Conservation (phyloP, 2,888 invertebrate genomes). For the Drosophila phalerata region DNA sequence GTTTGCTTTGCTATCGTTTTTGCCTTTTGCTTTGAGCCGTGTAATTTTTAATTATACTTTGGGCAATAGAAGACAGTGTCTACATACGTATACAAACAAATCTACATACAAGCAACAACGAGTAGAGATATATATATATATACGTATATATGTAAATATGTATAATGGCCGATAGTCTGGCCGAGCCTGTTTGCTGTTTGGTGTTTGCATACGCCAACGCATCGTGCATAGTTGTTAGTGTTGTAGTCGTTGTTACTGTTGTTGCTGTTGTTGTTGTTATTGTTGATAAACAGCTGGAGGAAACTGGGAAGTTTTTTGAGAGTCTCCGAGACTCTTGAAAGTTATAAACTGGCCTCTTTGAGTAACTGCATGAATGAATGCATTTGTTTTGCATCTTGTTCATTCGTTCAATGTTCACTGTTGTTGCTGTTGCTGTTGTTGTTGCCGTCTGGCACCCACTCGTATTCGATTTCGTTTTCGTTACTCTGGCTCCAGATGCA, state of each 20-base stretch:
- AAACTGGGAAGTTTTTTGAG: slow-evolving; percentile 46
- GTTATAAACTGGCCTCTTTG: slow-evolving; percentile 60
- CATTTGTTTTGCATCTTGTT: slow-evolving; percentile 62
- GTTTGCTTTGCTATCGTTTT: slow-evolving; percentile 41
- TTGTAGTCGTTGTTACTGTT: slow-evolving; percentile 18
- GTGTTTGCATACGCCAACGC: slow-evolving; percentile 63
- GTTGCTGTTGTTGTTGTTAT: slow-evolving; percentile 8
- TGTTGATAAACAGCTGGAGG: slow-evolving; percentile 38
- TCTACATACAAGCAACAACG: slow-evolving; percentile 7
- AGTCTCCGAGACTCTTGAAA: slow-evolving; percentile 47
- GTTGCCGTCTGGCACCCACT: slow-evolving; percentile 62
- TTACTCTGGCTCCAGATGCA: slow-evolving; percentile 36
- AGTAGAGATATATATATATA: neutral
- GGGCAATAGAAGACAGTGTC: slow-evolving; percentile 45
- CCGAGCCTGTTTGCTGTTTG: slow-evolving; percentile 59
- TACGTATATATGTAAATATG: neutral
- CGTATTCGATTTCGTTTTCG: slow-evolving; percentile 66
- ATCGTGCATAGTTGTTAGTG: slow-evolving; percentile 23
- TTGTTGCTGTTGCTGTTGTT: slow-evolving; percentile 7
- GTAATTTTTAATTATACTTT: slow-evolving; percentile 68
- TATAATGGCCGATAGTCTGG: slow-evolving; percentile 41
- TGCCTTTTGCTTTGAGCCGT: slow-evolving; percentile 46
- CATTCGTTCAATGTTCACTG: slow-evolving; percentile 18
- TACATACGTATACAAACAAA: slow-evolving; percentile 12
- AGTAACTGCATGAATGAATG: slow-evolving; percentile 62